Base-by-base conservation (phyloP, 2,888 invertebrate species). In the Seira musarum region DNA sequence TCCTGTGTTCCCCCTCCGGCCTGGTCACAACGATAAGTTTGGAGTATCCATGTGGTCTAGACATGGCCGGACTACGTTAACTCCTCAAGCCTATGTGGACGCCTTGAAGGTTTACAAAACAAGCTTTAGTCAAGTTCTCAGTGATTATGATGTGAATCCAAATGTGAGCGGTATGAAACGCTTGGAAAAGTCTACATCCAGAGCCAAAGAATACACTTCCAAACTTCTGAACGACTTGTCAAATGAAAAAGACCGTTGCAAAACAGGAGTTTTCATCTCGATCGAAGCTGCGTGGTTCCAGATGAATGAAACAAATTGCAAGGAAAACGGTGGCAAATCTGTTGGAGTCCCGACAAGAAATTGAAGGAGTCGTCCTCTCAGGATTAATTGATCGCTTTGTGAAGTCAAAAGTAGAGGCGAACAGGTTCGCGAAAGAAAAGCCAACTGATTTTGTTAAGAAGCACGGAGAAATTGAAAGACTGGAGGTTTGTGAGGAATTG, bases 11-110 rank as follows among this genome's bases (percentile, higher is more conserved):
- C 87, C 89, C 21, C 92, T 92, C 2, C 93, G 92, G n/a, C 86
- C 90, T 6, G 95, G 95, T 0, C 93, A 93, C 88, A 94, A 95
- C 88, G 92, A 93, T 84, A 91, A 91, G 69, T 90, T 92, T 78
- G 91, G 92, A 69, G 91, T 95, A 10, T 93, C 96, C 0, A 87
- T 97, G 17, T 97, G 95, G 93, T 93, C 94, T 0, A 92, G 92
- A 87, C 91, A 91, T 83, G 97, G 97, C 60, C 94, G 94, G 89
- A 91, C 91, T 80, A 89, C 91, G 84, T 88, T 96, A 40, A 91
- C 91, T 75, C 89, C 93, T 0, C 90, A 93, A 21, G 81, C 24
- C 40, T 86, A 74, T 76, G 30, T 57, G 2, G 8, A 83, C 15
- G 73, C 82, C 8, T 40, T 82, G 1, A 22, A 53, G 1, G 73